Base-by-base conservation (phyloP, 2,797 vertebrate genomes). In the Lutjanus campechanus region DNA sequence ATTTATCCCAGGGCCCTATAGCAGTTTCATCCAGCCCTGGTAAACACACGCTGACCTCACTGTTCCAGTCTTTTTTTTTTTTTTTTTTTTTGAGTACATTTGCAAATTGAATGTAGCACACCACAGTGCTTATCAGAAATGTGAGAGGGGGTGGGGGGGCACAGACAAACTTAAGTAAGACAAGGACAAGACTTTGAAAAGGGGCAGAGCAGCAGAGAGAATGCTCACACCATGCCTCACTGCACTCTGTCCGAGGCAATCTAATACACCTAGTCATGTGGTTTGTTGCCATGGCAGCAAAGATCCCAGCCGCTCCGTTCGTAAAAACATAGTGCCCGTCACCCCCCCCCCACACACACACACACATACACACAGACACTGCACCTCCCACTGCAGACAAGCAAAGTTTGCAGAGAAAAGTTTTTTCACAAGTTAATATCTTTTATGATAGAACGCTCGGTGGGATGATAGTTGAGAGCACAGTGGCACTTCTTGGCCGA, bases 201-300 rank as follows among this genome's bases (percentile, higher is more conserved):
- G 85, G 77, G 86, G 80, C 85, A 95, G 93, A 92, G 92, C 78
- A 91, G 94, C 94, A 93, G 88, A 90, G 91, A 91, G 94, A 92
- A 95, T 94, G 90, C 95, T 96, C 94, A 91, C 93, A 93, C 84
- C 81, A 92, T 88, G 95, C 93, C 90, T 97, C 96, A 63, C 90
- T 91, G 90, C 96, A 96, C 95, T 92, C 92, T 91, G 93, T 95
- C 92, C 91, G 61, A 94, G 96, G 97, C 96, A 98, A 98, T 97
- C 96, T 97, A 98, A 98, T 97, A 97, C 96, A 97, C 96, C 96
- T 96, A 95, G 97, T 98, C 97, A 98, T 97, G 98, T 98, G 97
- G 95, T 96, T 92, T 89, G 97, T 98, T 97, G 88, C 97, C 96
- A 99, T 98, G 95, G 97, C 83, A 97, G 96, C 97, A 92, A 93